Evolutionary conservation across 2,113 vertebrate species (phyloP), one percentile per base, ranked within the genome.

Genomic region (Lonchura striata): DNA sequence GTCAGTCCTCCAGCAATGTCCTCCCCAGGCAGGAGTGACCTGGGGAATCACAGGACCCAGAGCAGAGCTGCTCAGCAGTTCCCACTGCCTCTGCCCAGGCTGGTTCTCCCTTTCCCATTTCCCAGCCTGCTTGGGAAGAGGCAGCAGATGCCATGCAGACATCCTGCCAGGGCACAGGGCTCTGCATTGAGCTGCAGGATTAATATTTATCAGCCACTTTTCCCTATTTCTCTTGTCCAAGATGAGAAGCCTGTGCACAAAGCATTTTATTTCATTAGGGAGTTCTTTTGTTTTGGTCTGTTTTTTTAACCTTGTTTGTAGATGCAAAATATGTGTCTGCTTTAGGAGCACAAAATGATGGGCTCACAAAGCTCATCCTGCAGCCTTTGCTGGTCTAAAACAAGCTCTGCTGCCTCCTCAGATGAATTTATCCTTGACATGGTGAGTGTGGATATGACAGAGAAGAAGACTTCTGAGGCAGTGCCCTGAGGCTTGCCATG

Each of bases 31-130:
- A 16, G 31, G 35, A 63, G 50, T 1, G 6, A 64, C 7, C 10
- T 0, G 0, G 35, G 9, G 5, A 63, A 1, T 19, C 0, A 1
- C 19, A 37, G 77, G 12, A 74, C 11, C 14, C 0, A 3, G 31
- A 30, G 53, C 42, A 59, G 28, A 56, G 47, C 28, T 91, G 60
- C 39, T 56, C 14, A 44, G 52, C 1, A 1, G 10, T 8, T 80
- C 28, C 71, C 1, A 4, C 37, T 69, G 53, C 28, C 22, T 76
- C 82, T 88, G 47, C 22, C n/a, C 44, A 31, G 65, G 20, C 28
- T 84, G 28, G 10, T 54, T 30, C 53, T 6, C 27, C 21, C 35
- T 4, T 60, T 82, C 19, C 60, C 4, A 0, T 59, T 74, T 64
- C 70, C 31, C 25, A 56, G 30, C 31, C 41, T 2, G 1, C 37